Evolutionary conservation across 2,113 vertebrate genomes (phyloP), one percentile per base, ranked within the genome.

Genomic region (Setophaga kirtlandii): DNA sequence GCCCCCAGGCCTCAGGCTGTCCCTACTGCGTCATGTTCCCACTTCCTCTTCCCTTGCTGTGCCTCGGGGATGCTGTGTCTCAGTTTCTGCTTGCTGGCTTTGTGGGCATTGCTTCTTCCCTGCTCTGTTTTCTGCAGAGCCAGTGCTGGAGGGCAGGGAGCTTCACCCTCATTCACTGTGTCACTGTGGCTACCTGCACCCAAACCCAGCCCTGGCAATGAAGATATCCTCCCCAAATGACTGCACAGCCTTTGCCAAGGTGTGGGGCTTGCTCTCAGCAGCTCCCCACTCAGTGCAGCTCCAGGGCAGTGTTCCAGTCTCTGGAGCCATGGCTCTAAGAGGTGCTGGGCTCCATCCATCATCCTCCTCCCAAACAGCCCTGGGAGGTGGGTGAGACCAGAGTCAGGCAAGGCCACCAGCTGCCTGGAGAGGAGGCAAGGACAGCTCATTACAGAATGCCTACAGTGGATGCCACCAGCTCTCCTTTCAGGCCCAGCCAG

Each of bases 11-110:
- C 58, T 42, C n/a, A 65, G 19, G 12, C 33, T 52, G 23, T 77
- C 28, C 76, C 46, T 30, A 33, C 56, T 4, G 0, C 49, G 62
- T 16, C 19, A 31, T 0, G 1, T 27, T 83, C 55, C 35, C 0
- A 0, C 83, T 93, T 95, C 77, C 90, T 86, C 82, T 50, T 90
- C 73, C 42, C 42, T 25, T 23, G 63, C 49, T n/a, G 41, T 65
- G 46, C 44, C 27, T 37, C 0, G 0, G 52, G 55, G n/a, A 69
- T 10, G 10, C n/a, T 23, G 50, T 20, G 47, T 20, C 59, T 64
- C 5, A 3, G 46, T 11, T 89, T 55, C 80, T 0, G 1, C 64
- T 60, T 4, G 1, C 35, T 69, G 53, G 28, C 25, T 83, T 68
- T 56, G 60, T 0, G 0, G 59, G 60, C 20, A 2, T 27, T 14